Base-by-base conservation (phyloP, 2,888 invertebrate species). In the Eurois occulta region DNA sequence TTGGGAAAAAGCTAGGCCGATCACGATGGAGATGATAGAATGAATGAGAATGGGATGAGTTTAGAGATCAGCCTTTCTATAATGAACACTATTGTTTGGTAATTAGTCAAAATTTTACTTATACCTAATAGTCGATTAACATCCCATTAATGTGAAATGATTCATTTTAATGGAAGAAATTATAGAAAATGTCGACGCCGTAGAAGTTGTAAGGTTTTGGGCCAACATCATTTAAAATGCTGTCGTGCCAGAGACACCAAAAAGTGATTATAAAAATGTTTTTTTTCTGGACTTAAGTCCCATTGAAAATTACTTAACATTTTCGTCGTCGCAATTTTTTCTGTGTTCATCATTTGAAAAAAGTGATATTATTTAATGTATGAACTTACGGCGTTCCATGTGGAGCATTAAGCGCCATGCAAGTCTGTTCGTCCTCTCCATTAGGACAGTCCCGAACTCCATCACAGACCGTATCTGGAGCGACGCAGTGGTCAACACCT, bases 401-500 rank as follows among this genome's bases (percentile, higher is more conserved):
- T 6, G 94, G 93, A 58, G 95, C 92, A 66, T 90, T 93, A 1
- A 97, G 89, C 0, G 91, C 97, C 72, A 97, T 96, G 90, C 98
- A 98, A 10, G 94, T 93, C 13, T 91, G 91, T 91, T 98, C 98
- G 89, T 99, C 98, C 85, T 98, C 98, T 11, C 97, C 98, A 78
- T 97, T 95, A 0, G 97, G 97, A 91, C 98, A 99, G 90, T 99
- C 98, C 0, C 92, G 88, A 13, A 97, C 93, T n/a, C 97, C 98
- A 90, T 98, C 98, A 91, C 98, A 98, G 0, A 98, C 97, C 94
- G 98, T 97, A 85, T 98, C 98, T 41, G 95, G 95, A 0, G 98
- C 97, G 66, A 98, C 97, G 88, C 98, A 98, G 72, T 96, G 95
- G 13, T 97, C 94, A 43, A 88, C 89, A 24, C 72, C 88, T 0